Percentiles rank a stretch among this genome's conserved stretches.
Evolutionary conservation across 2,797 vertebrate genomes (phyloP).

Genomic region (Sardinella longiceps): DNA sequence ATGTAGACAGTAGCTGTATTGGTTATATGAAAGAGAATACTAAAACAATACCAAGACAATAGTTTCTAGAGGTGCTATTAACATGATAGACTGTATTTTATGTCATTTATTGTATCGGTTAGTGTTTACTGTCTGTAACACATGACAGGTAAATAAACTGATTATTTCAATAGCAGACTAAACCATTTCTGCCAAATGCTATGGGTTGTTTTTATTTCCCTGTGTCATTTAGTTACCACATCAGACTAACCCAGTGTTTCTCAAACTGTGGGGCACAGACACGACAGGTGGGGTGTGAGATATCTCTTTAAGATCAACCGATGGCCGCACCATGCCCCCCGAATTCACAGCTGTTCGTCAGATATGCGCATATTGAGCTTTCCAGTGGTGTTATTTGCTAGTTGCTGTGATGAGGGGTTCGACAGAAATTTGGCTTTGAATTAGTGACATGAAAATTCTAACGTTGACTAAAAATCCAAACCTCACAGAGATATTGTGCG

Average conservation of each 20-base stretch:
- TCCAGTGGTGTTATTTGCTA: no score
- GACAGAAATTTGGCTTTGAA: no score
- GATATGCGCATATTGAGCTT: no score
- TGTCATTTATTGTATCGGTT: slow-evolving; percentile 80
- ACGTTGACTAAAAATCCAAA: no score
- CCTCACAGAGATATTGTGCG: no score
- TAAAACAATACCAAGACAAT: slow-evolving; percentile 75
- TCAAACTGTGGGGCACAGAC: no score
- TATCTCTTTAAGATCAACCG: no score
- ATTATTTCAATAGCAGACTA: slow-evolving; percentile 80
- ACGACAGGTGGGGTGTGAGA: no score
- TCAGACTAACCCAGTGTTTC: not conserved
- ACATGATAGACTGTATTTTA: slow-evolving; percentile 78
- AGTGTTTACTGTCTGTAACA: slow-evolving; percentile 82
- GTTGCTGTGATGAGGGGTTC: no score
- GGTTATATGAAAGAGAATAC: slow-evolving; percentile 72
- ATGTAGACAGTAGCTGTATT: slow-evolving; percentile 73
- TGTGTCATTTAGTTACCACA: slow-evolving; percentile 26
- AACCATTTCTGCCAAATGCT: slow-evolving; percentile 71
- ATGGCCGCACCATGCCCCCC: no score
- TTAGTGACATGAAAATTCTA: no score
- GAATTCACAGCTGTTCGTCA: no score
- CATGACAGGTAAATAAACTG: slow-evolving; percentile 67
- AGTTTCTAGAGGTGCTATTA: slow-evolving; percentile 85
- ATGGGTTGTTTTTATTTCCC: slow-evolving; percentile 48